These are phyloP conservation scores for Procambarus clarkii DNA, from an alignment of 1,140 invertebrate genomes.

Conservation along the genomic window DNA sequence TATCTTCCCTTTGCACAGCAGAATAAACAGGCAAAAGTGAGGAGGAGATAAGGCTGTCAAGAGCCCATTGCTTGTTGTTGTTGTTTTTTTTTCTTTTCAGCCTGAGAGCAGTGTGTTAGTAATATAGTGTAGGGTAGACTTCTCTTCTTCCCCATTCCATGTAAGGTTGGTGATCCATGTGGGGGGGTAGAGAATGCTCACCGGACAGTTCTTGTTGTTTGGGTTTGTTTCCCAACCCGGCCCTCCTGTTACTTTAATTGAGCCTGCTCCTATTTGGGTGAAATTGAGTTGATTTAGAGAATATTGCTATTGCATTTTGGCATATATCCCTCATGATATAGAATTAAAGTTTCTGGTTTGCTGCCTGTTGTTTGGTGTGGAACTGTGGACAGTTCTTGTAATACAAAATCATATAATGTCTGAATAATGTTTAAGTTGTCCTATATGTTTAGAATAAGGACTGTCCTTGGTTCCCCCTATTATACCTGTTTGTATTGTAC, in stretches of 20 bases:
- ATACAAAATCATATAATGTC: neutral
- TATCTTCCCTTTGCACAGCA: neutral
- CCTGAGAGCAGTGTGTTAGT: constrained; percentile 42
- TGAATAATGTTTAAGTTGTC: neutral
- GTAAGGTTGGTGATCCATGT: constrained; percentile 62
- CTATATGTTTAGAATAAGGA: constrained; percentile 3
- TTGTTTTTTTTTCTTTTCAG: constrained; percentile 59
- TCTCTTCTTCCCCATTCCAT: constrained; percentile 53
- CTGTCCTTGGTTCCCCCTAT: constrained; percentile 32
- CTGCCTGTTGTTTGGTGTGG: neutral
- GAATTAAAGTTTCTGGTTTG: neutral
- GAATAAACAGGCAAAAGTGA: neutral
- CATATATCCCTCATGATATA: constrained; percentile 11
- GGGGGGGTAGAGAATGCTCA: constrained; percentile 30
- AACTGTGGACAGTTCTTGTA: constrained; percentile 32
- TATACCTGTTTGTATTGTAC: constrained; percentile 16
- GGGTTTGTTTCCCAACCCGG: constrained; percentile 26
- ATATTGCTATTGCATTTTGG: constrained; percentile 7
- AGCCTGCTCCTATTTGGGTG: neutral
- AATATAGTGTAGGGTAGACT: constrained; percentile 59
- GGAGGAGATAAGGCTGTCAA: neutral
- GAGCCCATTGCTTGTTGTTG: constrained; percentile 58
- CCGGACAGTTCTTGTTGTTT: constrained; percentile 2
- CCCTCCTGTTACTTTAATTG: neutral
- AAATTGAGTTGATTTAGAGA: constrained; percentile 2